Percentiles rank a stretch among this genome's conserved stretches.
Evolutionary conservation across 2,888 invertebrate genomes (phyloP).

Genomic region (Ennomos erosarius): DNA sequence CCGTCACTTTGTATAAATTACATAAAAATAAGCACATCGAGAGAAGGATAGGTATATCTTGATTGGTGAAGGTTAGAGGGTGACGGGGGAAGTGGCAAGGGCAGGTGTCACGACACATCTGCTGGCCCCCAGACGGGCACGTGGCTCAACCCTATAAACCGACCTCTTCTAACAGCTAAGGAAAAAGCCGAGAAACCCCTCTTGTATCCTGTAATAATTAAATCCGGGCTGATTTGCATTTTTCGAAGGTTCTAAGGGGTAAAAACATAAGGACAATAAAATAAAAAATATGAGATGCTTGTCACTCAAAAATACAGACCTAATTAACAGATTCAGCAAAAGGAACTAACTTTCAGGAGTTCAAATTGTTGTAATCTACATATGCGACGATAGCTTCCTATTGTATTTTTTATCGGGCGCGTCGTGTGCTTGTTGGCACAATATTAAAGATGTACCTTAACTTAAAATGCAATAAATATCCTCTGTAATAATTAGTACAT

Average conservation of each 20-base stretch:
- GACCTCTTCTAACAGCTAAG: constrained; percentile 61
- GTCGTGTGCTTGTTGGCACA: too few species aligned
- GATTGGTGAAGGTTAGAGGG: constrained; percentile 62
- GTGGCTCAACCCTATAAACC: constrained; percentile 80
- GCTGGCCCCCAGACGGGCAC: constrained; percentile 75
- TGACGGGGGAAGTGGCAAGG: constrained; percentile 75
- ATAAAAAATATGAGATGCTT: not conserved
- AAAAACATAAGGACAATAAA: constrained; percentile 5
- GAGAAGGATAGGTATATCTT: constrained; percentile 67
- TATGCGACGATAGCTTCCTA: too few species aligned
- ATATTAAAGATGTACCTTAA: too few species aligned
- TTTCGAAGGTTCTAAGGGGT: constrained; percentile 22
- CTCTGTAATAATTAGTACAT: too few species aligned
- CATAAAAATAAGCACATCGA: constrained; percentile 81
- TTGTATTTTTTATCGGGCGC: too few species aligned
- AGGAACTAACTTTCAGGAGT: too few species aligned
- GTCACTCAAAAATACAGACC: not conserved
- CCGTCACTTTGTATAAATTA: constrained; percentile 83
- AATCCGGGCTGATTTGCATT: constrained; percentile 42
- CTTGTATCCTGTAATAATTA: constrained; percentile 55
- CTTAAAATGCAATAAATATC: too few species aligned
- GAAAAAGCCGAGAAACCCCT: constrained; percentile 73
- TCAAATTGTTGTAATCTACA: too few species aligned
- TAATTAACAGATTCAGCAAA: not conserved
- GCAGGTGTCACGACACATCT: constrained; percentile 84